Evolutionary conservation across 2,888 invertebrate species (phyloP).

Genomic region (Clivina fossor): DNA sequence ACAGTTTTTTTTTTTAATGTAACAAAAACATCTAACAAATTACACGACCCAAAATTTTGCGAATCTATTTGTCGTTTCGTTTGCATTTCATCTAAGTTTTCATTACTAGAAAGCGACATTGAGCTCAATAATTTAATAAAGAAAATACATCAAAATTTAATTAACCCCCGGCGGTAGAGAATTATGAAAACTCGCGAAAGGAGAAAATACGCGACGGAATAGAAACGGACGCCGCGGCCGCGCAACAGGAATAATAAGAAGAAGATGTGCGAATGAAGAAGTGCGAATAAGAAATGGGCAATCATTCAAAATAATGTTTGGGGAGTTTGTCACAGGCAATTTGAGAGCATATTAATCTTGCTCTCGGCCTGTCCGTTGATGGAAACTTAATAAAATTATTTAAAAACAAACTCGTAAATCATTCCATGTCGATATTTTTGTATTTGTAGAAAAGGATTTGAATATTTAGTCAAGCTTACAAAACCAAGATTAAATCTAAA

Average conservation of each 20-base stretch:
- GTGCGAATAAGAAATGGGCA: constrained; percentile 17
- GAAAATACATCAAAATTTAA: constrained; percentile 27
- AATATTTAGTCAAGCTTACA: no score
- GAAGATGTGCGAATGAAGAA: no score
- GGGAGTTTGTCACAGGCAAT: constrained; percentile 27
- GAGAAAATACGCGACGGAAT: no score
- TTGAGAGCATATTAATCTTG: constrained; percentile 22
- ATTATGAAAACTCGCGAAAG: constrained; percentile 17
- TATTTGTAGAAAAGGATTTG: no score
- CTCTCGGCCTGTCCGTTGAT: neutral
- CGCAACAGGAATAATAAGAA: neutral
- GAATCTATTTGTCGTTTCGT: no score
- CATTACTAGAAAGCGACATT: constrained; percentile 19
- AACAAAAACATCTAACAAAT: no score
- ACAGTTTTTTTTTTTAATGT: no score
- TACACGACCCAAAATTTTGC: no score
- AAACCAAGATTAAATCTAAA: no score
- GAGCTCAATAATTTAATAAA: constrained; percentile 28
- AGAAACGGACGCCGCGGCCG: no score
- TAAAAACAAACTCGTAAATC: constrained; percentile 31
- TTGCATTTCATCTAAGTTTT: no score
- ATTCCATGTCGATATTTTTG: constrained; percentile 11
- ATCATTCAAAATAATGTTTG: constrained; percentile 30
- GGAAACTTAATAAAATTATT: constrained; percentile 31
- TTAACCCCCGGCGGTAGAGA: no score